Conservation (phyloP, 2,113 vertebrate genomes). For the Pluvianellus socialis region DNA sequence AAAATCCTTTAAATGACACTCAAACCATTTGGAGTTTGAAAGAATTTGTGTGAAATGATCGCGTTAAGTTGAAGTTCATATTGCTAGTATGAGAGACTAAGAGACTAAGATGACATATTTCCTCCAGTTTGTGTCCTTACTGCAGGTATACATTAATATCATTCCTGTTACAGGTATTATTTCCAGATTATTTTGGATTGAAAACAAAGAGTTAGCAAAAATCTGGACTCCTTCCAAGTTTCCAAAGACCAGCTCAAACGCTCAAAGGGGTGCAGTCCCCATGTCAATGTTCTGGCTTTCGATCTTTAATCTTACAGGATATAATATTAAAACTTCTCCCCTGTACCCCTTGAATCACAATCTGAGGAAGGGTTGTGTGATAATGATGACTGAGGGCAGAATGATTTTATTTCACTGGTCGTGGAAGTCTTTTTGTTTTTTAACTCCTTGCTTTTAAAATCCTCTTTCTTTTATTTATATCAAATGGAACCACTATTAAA, state of each 20-base stretch:
- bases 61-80: neutral
- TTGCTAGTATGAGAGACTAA: neutral
- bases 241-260: constrained; percentile 4
- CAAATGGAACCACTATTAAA: neutral
- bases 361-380: neutral
- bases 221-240: constrained; percentile 29
- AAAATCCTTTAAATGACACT: neutral
- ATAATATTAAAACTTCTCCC: neutral
- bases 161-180: constrained; percentile 19
- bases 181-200: constrained; percentile 47
- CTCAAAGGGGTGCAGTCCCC: constrained; percentile 3
- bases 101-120: neutral
- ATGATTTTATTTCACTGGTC: neutral
- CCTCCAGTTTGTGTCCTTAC: neutral
- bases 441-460: constrained; percentile 3
- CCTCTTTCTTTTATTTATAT: neutral
- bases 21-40: accelerated
- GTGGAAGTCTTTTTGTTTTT: neutral
- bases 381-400: neutral
- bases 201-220: constrained; percentile 47
- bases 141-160: neutral
- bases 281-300: neutral
- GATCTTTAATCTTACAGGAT: constrained; percentile 12
- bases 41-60: neutral
- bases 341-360: neutral